Conservation (phyloP, 2,113 vertebrate genomes). For the Mugil cephalus region DNA sequence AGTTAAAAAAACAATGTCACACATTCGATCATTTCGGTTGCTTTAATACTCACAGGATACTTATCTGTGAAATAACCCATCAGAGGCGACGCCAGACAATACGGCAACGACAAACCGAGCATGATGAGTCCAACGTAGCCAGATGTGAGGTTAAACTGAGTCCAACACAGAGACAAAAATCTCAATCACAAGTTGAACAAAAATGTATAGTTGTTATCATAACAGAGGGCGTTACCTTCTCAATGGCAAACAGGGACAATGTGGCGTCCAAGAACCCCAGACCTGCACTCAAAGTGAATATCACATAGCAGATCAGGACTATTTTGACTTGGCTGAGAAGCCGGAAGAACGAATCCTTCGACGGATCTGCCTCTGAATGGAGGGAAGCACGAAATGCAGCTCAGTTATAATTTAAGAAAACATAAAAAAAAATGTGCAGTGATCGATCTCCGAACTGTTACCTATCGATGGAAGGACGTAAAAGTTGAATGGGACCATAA, state of each 20-base stretch:
- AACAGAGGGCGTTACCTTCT: constrained; percentile 81
- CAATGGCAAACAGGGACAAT: constrained; percentile 90
- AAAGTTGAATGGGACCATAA: constrained; percentile 92
- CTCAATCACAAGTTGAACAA: accelerated
- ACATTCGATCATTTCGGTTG: neutral
- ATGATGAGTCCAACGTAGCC: constrained; percentile 93
- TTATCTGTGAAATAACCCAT: constrained; percentile 91
- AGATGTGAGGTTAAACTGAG: constrained; percentile 89
- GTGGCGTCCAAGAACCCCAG: constrained; percentile 93
- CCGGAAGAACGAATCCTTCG: constrained; percentile 88
- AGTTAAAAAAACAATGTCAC: neutral
- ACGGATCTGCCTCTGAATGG: constrained; percentile 82
- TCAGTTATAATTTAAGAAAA: neutral
- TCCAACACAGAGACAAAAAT: neutral
- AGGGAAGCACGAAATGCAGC: constrained; percentile 9
- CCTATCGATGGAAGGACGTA: constrained; percentile 90
- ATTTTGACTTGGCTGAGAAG: constrained; percentile 87
- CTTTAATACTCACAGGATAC: constrained; percentile 87
- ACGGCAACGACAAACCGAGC: constrained; percentile 89
- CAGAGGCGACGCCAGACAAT: constrained; percentile 90
- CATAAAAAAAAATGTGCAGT: neutral
- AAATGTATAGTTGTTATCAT: accelerated
- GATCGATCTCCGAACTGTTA: too few species aligned
- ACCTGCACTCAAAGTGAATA: constrained; percentile 89
- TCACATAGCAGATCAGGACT: constrained; percentile 84